These are phyloP conservation scores for Sarcophaga peregrina DNA, from an alignment of 1,140 invertebrate species.

Conservation along the genomic window DNA sequence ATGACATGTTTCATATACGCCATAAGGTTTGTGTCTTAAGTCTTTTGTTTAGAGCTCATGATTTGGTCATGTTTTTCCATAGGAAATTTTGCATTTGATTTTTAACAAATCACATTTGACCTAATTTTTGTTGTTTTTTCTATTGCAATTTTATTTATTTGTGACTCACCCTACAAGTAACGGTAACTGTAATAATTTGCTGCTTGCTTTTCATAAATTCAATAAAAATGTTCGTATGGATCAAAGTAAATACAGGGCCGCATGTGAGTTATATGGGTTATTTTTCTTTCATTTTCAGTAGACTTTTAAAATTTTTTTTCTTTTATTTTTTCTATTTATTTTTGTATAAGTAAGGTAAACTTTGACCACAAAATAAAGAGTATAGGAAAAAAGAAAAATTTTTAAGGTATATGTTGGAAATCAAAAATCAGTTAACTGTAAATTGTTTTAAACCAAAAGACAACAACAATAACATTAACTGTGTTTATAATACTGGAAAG, in stretches of 20 bases:
- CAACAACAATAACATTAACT: background rate
- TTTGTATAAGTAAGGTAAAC: conserved; percentile 33
- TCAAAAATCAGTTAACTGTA: conserved; percentile 35
- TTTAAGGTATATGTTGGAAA: background rate
- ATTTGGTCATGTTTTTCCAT: background rate
- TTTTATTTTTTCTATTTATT: background rate
- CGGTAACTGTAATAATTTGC: background rate
- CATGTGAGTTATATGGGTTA: background rate
- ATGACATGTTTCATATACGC: background rate
- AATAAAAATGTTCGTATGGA: background rate
- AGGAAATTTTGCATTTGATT: background rate
- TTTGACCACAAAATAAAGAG: conserved; percentile 27
- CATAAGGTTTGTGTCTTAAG: conserved; percentile 26
- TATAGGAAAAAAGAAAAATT: background rate
- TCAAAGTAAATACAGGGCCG: background rate
- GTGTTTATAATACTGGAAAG: background rate
- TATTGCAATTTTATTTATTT: background rate
- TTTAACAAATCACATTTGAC: conserved; percentile 32
- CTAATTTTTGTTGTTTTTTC: conserved; percentile 27
- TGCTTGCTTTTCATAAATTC: background rate
- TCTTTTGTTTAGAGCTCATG: conserved; percentile 14
- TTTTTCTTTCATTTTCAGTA: background rate
- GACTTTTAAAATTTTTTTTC: too few species aligned
- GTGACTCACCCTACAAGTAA: conserved; percentile 22
- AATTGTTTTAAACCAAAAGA: conserved; percentile 18